A percentile compares a stretch with the other conserved stretches of the same genome.
Conservation (phyloP, 2,797 vertebrate species). For the Pangasius djambal region DNA sequence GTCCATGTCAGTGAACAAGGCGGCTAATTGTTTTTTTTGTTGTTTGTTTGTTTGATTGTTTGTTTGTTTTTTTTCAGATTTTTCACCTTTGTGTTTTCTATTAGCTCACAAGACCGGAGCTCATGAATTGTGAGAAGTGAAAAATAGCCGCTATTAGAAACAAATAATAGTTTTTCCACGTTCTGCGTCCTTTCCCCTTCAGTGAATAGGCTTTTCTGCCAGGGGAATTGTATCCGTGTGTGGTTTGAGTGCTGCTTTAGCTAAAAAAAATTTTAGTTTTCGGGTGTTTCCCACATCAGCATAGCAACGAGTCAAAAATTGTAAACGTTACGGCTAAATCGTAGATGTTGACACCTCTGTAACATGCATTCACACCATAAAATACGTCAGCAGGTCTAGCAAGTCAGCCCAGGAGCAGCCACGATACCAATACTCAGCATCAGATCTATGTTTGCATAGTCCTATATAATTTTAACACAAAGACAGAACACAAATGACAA, state of each 20-base stretch:
- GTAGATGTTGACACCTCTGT: neutral
- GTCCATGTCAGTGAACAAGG: neutral
- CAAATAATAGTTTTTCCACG: neutral
- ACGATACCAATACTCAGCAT: neutral
- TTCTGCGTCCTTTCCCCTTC: neutral
- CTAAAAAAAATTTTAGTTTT: neutral
- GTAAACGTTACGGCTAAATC: neutral
- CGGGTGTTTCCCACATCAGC: neutral
- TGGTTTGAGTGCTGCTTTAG: neutral
- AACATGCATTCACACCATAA: neutral
- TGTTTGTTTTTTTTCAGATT: neutral
- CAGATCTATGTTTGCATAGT: neutral
- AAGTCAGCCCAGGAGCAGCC: neutral
- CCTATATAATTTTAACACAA: neutral
- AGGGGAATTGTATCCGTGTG: neutral
- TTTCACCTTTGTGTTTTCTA: neutral
- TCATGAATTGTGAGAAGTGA: neutral
- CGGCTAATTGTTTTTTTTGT: neutral
- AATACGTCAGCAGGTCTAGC: neutral
- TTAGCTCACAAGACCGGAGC: neutral
- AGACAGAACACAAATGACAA: neutral
- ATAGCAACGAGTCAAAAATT: neutral
- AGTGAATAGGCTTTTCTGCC: neutral
- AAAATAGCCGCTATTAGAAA: neutral
- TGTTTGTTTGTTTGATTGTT: no score